Evolutionary conservation across 1,140 invertebrate species (phyloP).

Genomic region (Cydia fagiglandana): DNA sequence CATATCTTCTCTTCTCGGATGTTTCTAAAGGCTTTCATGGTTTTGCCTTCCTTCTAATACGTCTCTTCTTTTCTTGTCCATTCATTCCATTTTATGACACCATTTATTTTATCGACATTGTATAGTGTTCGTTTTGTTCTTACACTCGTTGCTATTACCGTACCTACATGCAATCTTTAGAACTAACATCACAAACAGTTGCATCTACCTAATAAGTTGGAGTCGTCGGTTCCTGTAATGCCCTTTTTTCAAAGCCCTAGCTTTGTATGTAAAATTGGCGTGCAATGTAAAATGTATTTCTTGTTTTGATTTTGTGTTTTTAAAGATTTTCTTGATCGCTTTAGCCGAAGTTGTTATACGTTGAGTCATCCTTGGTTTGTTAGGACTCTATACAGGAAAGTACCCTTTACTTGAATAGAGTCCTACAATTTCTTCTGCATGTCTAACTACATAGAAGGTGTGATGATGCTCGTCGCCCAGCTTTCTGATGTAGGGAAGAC

Average conservation of each 20-base stretch:
- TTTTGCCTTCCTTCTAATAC: constrained; percentile 18
- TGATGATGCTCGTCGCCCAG: too few relatives aligned
- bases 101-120: constrained; percentile 7
- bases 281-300: not conserved
- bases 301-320: constrained; percentile 13
- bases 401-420: too few relatives aligned
- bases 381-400: too few relatives aligned
- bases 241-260: constrained; percentile 22
- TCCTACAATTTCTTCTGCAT: too few relatives aligned
- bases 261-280: constrained; percentile 30
- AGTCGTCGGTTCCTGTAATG: not conserved
- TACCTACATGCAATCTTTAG: constrained; percentile 19
- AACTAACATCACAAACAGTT: constrained; percentile 21
- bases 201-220: not conserved
- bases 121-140: not conserved
- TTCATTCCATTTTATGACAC: constrained; percentile 23
- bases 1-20: not conserved
- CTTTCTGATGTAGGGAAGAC: too few relatives aligned
- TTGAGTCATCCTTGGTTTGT: constrained; percentile 1
- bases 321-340: constrained; percentile 17
- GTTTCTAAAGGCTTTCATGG: constrained; percentile 5
- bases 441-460: too few relatives aligned
- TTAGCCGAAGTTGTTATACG: not conserved
- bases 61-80: constrained; percentile 31
- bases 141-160: not conserved